Base-by-base conservation (phyloP, 2,888 invertebrate species). In the Orthonychiurus folsomi region DNA sequence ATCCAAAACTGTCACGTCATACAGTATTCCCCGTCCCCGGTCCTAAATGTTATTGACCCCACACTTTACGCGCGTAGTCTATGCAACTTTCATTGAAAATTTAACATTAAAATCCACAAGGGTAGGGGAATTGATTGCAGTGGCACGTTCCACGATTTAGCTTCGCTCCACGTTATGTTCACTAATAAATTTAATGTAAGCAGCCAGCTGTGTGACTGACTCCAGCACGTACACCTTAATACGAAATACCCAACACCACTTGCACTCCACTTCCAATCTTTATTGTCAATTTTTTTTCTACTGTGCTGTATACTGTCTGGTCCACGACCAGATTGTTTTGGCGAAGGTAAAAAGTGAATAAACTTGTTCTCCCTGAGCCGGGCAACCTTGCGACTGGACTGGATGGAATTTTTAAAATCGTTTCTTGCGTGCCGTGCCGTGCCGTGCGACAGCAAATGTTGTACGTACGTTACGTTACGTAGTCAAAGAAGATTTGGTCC, bases 61-160 rank as follows among this genome's bases (percentile, higher is more conserved):
- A 37, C 37, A 37, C 37, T 37, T 37, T 15, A 37, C 37, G 37
- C 37, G 5, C 37, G 37, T 5, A 15, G 9, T 9, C 37, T 37
- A 37, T 37, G 5, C 37, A 37, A 37, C 37, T 5, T n/a, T n/a
- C n/a, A n/a, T n/a, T n/a, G n/a, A n/a, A n/a, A 37, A 9, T 37
- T 37, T 37, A 37, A 37, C 37, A 37, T 37, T 37, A 37, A 37
- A 37, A 5, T 37, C 9, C 37, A 37, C 37, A 37, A 15, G 37
- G 37, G 5, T 5, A 37, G 37, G 15, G 37, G 37, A 37, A 37
- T 37, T 37, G 37, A 37, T 37, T 37, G 37, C 37, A 37, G 37
- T 37, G 37, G 37, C 37, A 37, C 37, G 37, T 37, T 37, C 37
- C 37, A n/a, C n/a, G n/a, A n/a, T n/a, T n/a, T n/a, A n/a, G n/a